Percentiles rank a stretch among this genome's conserved stretches.
Evolutionary conservation across 2,888 invertebrate species (phyloP).

Genomic region (Electrophaes corylata): DNA sequence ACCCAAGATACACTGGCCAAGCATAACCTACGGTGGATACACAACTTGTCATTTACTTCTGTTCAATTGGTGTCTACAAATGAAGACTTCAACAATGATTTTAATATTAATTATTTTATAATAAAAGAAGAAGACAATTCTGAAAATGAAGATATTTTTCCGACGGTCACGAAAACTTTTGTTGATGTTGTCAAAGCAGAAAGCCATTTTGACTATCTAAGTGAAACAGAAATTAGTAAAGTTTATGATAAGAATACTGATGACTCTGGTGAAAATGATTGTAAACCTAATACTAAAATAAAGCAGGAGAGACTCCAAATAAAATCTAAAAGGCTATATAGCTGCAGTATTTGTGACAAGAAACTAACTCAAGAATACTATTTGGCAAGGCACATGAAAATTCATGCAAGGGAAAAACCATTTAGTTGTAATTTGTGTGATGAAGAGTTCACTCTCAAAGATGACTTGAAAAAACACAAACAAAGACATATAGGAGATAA

Average conservation of each 20-base stretch:
- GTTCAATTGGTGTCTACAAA: constrained; percentile 11
- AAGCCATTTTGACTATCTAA: not conserved
- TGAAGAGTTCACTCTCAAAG: constrained; percentile 16
- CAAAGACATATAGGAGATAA: constrained; percentile 9
- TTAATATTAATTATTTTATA: constrained; percentile 2
- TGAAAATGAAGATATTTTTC: constrained; percentile 13
- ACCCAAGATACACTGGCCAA: constrained; percentile 12
- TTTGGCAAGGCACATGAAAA: constrained; percentile 20
- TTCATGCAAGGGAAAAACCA: constrained; percentile 20
- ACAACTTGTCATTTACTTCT: constrained; percentile 12
- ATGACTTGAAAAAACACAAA: constrained; percentile 10
- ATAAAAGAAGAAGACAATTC: constrained; percentile 17
- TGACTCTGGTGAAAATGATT: constrained; percentile 2
- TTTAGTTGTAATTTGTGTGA: constrained; percentile 18
- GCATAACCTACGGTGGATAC: constrained; percentile 24
- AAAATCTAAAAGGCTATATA: constrained; percentile 7
- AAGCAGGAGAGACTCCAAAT: constrained; percentile 9
- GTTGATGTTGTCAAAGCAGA: constrained; percentile 16
- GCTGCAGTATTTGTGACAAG: constrained; percentile 20
- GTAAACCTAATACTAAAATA: constrained; percentile 1
- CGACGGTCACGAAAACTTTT: constrained; percentile 9
- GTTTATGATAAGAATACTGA: not conserved
- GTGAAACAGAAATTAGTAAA: constrained; percentile 1
- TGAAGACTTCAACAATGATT: constrained; percentile 14
- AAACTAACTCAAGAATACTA: constrained; percentile 15